Base-by-base conservation (phyloP, 2,113 vertebrate species). In the Tenrec ecaudatus region DNA sequence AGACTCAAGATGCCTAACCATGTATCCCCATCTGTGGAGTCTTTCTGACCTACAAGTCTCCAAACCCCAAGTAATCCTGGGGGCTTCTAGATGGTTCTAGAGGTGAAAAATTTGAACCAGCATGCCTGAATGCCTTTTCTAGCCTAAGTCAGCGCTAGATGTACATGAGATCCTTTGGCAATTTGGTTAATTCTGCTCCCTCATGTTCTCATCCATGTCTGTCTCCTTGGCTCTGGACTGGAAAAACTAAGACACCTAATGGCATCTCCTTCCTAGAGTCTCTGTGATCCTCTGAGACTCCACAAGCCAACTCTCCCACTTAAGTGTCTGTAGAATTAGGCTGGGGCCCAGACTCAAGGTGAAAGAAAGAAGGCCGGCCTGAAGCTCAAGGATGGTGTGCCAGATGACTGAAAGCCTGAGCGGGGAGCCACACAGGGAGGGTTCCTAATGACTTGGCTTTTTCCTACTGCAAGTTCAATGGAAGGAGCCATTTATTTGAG, bases 391-490 rank as follows among this genome's bases (percentile, higher is more conserved):
- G 73, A 64, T 83, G 83, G 85, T 75, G 29, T 91, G 47, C 38
- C 9, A 33, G 53, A 66, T 66, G 53, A 8, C 29, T 15, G 43
- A 82, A 3, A 36, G 62, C 62, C 9, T n/a, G 68, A 29, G 75
- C 75, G 38, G 38, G 82, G 33, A 85, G 36, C 36, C 68, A 91
- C 43, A 36, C 57, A 83, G 53, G 31, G 62, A 82, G 4, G 14
- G 33, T 82, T 88, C 78, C 77, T 60, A 92, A 84, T 47, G 85
- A 82, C 92, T 57, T 86, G 81, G 90, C 88, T 96, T 87, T 94
- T 89, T 87, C 57, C 53, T 69, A 77, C 81, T 81, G 79, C 62
- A 82, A 94, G 29, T 92, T 93, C 90, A 88, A 0, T 83, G 58
- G 60, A 93, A 94, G 88, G 66, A 62, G 64, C 79, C 64, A 95